Evolutionary conservation across 2,113 vertebrate species (phyloP).

Genomic region (Cryptomyrus ogoouensis): DNA sequence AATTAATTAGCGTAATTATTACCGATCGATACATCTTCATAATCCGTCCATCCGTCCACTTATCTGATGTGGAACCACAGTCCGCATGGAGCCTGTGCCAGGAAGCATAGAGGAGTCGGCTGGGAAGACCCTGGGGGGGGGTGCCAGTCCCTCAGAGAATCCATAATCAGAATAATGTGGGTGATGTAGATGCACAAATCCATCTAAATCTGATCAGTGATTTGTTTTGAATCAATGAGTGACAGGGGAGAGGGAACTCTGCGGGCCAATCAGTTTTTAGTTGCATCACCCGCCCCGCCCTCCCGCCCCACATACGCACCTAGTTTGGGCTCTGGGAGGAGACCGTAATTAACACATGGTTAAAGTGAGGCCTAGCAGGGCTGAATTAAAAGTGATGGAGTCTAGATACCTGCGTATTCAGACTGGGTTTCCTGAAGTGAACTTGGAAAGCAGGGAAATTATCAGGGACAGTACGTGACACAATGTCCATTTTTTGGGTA

Average conservation of each 20-base stretch:
- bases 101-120: background rate
- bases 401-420: background rate
- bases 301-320: background rate
- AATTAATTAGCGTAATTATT: slow-evolving; percentile 21
- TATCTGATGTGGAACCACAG: background rate
- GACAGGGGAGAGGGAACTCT: background rate
- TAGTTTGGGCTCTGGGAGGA: background rate
- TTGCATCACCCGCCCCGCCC: background rate
- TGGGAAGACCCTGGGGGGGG: background rate
- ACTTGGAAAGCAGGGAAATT: background rate
- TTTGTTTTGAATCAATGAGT: background rate
- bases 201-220: background rate
- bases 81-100: background rate
- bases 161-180: background rate
- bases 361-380: background rate
- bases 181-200: background rate
- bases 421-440: background rate
- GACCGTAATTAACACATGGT: background rate
- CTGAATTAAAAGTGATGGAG: background rate
- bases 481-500: background rate
- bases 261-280: background rate
- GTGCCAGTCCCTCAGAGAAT: background rate
- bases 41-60: slow-evolving; percentile 11
- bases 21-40: slow-evolving; percentile 13
- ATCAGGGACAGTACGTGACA: background rate